phyloP scores from a whole-genome alignment of 2,797 vertebrate species.

The Kryptolebias ocellatus region DNA sequence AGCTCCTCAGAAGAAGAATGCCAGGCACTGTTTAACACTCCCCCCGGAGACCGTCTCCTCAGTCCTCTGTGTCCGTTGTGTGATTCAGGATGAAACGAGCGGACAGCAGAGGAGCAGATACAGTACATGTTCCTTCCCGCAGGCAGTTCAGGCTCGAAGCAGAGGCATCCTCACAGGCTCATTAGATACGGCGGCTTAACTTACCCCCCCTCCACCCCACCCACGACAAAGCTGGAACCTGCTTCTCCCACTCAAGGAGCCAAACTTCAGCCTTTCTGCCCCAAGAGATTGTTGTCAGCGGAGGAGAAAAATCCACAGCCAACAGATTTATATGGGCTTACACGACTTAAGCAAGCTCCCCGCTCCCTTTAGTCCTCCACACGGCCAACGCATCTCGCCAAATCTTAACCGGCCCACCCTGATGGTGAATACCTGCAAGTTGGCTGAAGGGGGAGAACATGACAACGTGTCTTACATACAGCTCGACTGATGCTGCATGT shows the following conservation, averaged over 20 bases:
- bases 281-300: constrained; percentile 37
- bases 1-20: constrained; percentile 20
- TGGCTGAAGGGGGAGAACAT: constrained; percentile 7
- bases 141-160: constrained; percentile 5
- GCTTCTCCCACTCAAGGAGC: constrained; percentile 54
- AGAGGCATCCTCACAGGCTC: constrained; percentile 11
- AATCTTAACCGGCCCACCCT: constrained; percentile 14
- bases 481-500: too few species aligned
- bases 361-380: constrained; percentile 29
- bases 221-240: constrained; percentile 31
- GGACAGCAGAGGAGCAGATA: neutral
- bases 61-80: neutral
- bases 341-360: constrained; percentile 23
- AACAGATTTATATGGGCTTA: constrained; percentile 47
- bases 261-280: constrained; percentile 41
- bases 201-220: constrained; percentile 3
- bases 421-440: constrained; percentile 9
- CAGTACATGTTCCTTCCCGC: neutral
- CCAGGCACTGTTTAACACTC: neutral
- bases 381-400: neutral
- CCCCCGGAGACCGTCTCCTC: too few species aligned
- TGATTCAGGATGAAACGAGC: neutral
- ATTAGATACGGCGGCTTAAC: constrained; percentile 13
- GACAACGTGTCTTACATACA: too few species aligned
- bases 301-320: constrained; percentile 27